Evolutionary conservation across 2,888 invertebrate genomes (phyloP), one percentile per base, ranked within the genome.

Genomic region (Xestia xanthographa): DNA sequence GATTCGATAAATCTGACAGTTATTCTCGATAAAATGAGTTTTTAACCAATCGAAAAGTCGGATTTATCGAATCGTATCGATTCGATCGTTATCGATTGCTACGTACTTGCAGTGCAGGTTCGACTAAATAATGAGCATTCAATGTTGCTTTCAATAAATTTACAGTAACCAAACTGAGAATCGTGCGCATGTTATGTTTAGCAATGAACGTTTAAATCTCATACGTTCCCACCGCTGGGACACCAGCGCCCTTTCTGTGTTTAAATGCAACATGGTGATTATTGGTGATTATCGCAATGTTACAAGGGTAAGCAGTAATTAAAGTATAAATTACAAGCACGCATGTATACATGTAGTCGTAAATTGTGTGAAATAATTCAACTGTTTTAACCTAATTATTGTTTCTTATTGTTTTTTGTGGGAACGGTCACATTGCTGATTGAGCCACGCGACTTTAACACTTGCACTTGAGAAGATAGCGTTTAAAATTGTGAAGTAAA

Each of bases 331-430:
- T 76, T 85, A 81, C 72, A 68, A 77, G 41, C 68, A 82, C 65
- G 73, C 72, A 60, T 75, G 81, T 65, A 63, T 53, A 66, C 63
- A 63, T 82, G 79, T 74, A 75, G 53, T 41, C 53, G 66, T 73
- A 86, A 83, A 83, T 87, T 85, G 87, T 88, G 88, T 85, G 87
- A 87, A 86, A 83, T 68, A 79, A 81, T 85, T 87, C 76, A 81
- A 72, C 68, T 56, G 65, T 82, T 86, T 76, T 80, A 87, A 81
- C 85, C 88, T 74, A 85, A 85, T 81, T 88, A 81, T 73, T 67
- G 81, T 71, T 73, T 26, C 50, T 72, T 8, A 86, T 87, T 87
- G 88, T 87, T 84, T 56, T 86, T 82, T 87, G 66, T 88, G 83
- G 5, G 88, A 85, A 88, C 72, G 72, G 75, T 84, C 83, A 82